Base-by-base conservation (phyloP, 64 coral and sea anemone genomes). In the Actinia equina region DNA sequence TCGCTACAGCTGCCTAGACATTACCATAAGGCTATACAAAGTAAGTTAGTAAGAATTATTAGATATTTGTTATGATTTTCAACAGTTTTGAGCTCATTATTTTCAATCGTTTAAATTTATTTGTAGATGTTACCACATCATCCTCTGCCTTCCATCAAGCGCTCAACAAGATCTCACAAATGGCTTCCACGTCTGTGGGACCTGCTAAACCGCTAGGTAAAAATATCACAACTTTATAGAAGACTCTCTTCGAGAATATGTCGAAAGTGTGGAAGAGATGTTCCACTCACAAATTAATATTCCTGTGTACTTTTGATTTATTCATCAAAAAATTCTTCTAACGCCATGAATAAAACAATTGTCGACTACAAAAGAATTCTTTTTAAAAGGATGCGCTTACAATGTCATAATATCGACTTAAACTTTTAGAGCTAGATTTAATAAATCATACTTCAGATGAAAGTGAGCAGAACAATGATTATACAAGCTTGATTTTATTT, bases 21-120 rank as follows among this genome's bases (percentile, higher is more conserved):
- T 37, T 92, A 92, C 45, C 79, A 69, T 10, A 92, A 87, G 74
- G 71, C 90, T 5, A 27, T 92, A 16, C 90, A 92, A 44, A 92
- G 90, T 92, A 92, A 92, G 90, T 63, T 69, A 69, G 46, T 65
- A 63, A 23, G 19, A 71, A 26, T 25, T 71, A 12, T 71, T 7
- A 22, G 15, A 23, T 8, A 7, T 65, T 65, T 65, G n/a, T n/a
- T 20, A 13, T 27, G 69, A 12, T 41, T 74, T 25, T 74, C 25
- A 7, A 74, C 9, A 65, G 62, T 22, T 65, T 65, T 65, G 74
- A n/a, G 17, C 49, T 81, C 49, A 44, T 6, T n/a, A 45, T 25
- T 37, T 81, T 81, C 44, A 20, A 65, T 65, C 22, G 22, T 65
- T 62, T 74, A 41, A 52, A 52, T 82, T 53, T 42, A 18, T 85